Evolutionary conservation across 2,888 invertebrate species (phyloP), one percentile per base, ranked within the genome.

Genomic region (Drosophila ustulata): DNA sequence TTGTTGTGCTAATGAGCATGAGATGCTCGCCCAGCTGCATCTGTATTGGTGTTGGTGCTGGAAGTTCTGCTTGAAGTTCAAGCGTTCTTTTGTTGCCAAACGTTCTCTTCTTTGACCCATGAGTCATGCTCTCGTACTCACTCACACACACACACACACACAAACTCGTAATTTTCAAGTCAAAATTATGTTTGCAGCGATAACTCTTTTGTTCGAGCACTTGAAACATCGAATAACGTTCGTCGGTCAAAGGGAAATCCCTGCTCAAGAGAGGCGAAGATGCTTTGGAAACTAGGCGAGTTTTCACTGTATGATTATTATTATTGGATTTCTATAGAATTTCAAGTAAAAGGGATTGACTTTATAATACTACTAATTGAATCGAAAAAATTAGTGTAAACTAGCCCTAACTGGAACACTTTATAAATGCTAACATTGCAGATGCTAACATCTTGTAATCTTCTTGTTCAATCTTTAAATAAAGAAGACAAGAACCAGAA

Each of bases 61-160:
- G 46, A 59, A 63, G 55, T 56, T 71, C 8, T 53, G 52, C 4
- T 41, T 49, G 25, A 57, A 59, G 69, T 69, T 69, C 64, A 72
- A 76, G 63, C 34, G 57, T 55, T 68, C 47, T 30, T 57, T 61
- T 51, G 18, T 37, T 51, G 18, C 43, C 32, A 32, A 18, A 18
- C 30, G 6, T 68, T 71, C 66, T 65, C 61, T 66, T 65, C 61
- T 64, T 34, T 75, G 72, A 72, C 75, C 75, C 49, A 63, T 81
- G 80, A 81, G 46, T 80, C 80, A 80, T 67, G 11, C 51, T 41
- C 34, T 8, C 11, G 13, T 39, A 57, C 18, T 45, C 41, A 49
- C 34, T 37, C 11, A 53, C 45, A 55, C 53, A 39, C 5, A 47
- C 26, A 32, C 53, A 32, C 7, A 28, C 47, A 61, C 41, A 53